phyloP scores from a whole-genome alignment of 2,113 vertebrate genomes.

The Odocoileus virginianus region DNA sequence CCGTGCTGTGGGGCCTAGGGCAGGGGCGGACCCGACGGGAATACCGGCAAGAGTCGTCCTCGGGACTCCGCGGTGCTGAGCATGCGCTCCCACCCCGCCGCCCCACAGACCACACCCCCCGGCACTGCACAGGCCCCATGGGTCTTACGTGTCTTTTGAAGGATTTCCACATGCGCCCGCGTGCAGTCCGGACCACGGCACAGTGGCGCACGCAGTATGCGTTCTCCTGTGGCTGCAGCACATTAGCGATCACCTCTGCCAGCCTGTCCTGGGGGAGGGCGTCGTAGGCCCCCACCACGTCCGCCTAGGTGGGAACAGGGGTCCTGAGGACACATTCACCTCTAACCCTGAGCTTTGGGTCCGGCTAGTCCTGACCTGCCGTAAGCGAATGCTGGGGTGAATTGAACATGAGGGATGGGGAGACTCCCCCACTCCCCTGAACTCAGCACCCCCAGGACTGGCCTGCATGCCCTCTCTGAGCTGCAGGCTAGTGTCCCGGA shows the following conservation, averaged over 20 bases:
- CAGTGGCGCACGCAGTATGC: conserved; percentile 86
- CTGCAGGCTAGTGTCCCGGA: not conserved
- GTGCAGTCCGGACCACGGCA: conserved; percentile 81
- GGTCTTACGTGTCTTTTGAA: conserved; percentile 84
- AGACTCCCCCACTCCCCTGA: not conserved
- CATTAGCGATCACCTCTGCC: conserved; percentile 83
- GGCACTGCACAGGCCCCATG: accelerated
- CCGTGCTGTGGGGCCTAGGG: too few relatives aligned
- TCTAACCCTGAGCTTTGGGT: accelerated
- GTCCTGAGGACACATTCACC: not conserved
- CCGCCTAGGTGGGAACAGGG: conserved; percentile 79
- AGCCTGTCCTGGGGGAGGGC: conserved; percentile 90
- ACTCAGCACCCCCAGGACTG: not conserved
- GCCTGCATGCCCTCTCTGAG: not conserved
- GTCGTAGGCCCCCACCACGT: conserved; percentile 91
- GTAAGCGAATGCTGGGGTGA: too few relatives aligned
- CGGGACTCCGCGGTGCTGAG: accelerated
- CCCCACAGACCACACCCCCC: not conserved
- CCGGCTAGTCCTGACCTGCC: not conserved
- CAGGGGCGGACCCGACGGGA: accelerated
- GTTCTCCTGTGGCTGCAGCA: conserved; percentile 78
- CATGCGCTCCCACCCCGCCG: not conserved
- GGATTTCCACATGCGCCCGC: conserved; percentile 79
- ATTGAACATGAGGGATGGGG: not conserved
- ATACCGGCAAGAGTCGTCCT: not conserved